Evolutionary conservation across 92 coral and sea anemone species (phyloP), one percentile per base, ranked within the genome.

Genomic region (Parazoanthus swiftii): DNA sequence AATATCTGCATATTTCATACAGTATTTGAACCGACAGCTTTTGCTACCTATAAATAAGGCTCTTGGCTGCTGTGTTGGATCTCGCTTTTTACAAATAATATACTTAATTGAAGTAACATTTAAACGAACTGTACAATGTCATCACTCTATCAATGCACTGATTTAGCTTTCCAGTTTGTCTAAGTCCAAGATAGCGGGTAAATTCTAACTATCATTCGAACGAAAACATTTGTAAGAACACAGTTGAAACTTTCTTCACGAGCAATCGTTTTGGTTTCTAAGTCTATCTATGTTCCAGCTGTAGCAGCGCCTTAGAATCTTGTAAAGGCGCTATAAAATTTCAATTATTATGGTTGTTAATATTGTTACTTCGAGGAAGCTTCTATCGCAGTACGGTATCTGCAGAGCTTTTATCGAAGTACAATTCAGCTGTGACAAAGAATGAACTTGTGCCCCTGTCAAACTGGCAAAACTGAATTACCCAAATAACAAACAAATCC

Each of bases 11-110:
- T 46, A 10, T 51, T 26, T 79, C 66, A 79, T 1, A 46, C 21
- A 48, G 42, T 79, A 5, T 18, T 33, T 9, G 36, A 25, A 73
- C 13, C 63, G 10, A 26, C 59, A 44, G 39, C 66, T 50, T 76
- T 79, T 79, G 82, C 82, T 79, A 79, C 82, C 65, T 79, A 66
- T 48, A 13, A 79, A 8, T 18, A 9, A 54, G n/a, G 59, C 66
- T 51, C 21, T 54, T 43, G 77, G 77, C 23, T 4, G 21, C 26
- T 11, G 66, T 79, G 65, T 79, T 79, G 58, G 63, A 79, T n/a
- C 21, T 26, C 2, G 26, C 80, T 76, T 25, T 5, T 37, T 14
- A 20, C 43, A 54, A 18, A 38, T 39, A 13, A 6, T 18, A 76
- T 39, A 76, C 21, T 18, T 3, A 9, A 76, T 18, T 76, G 21